Conservation (phyloP, 2,797 vertebrate species). For the Gymnoscopelus braueri region DNA sequence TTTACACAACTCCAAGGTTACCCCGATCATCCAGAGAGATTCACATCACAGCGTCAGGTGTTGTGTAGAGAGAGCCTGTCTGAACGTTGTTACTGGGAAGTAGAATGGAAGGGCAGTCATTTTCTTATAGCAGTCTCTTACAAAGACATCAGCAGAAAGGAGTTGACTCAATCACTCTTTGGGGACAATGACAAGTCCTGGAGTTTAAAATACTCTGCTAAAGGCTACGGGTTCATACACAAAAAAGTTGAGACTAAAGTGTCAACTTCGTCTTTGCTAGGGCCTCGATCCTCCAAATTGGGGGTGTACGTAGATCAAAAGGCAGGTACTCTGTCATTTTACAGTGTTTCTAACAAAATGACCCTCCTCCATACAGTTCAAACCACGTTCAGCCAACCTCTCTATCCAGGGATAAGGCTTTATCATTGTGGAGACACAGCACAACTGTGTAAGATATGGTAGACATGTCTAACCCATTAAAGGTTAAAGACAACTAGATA, state of each 20-base stretch:
- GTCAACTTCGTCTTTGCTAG: too few relatives aligned
- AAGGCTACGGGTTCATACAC: too few relatives aligned
- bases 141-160: too few relatives aligned
- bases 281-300: not conserved
- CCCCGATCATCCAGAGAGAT: constrained; percentile 46
- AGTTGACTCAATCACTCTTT: too few relatives aligned
- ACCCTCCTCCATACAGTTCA: constrained; percentile 51
- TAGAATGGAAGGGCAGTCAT: constrained; percentile 42
- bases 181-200: too few relatives aligned
- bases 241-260: not conserved
- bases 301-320: constrained; percentile 11
- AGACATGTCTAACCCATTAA: too few relatives aligned
- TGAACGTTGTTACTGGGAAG: constrained; percentile 57
- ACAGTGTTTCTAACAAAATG: constrained; percentile 47
- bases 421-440: too few relatives aligned
- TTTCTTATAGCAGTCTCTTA: too few relatives aligned
- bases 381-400: constrained; percentile 53
- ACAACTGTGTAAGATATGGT: too few relatives aligned
- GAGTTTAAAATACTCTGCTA: too few relatives aligned
- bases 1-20: constrained; percentile 9
- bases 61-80: constrained; percentile 18
- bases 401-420: constrained; percentile 32
- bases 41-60: constrained; percentile 53
- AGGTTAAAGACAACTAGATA: too few relatives aligned
- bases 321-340: constrained; percentile 43